Evolutionary conservation across 1,140 invertebrate species (phyloP).

Genomic region (Drosophila seguyi): DNA sequence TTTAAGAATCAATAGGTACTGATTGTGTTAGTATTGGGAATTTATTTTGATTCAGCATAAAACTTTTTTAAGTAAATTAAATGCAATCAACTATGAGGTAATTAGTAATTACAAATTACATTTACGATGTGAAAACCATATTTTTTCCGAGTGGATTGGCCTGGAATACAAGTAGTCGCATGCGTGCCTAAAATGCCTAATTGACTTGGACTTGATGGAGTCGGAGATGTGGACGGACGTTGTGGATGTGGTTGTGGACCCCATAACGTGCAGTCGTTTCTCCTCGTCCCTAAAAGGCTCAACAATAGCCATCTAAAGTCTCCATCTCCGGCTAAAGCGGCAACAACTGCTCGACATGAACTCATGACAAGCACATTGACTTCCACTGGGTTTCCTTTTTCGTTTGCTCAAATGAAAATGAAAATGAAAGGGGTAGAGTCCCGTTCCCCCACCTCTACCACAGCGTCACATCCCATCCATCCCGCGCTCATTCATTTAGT

Average conservation of each 20-base stretch:
- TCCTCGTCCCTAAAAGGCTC: conserved; percentile 67
- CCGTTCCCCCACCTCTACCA: conserved; percentile 17
- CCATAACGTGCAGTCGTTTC: conserved; percentile 50
- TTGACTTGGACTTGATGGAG: conserved; percentile 59
- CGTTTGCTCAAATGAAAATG: conserved; percentile 57
- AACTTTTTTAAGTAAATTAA: neutral
- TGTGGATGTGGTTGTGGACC: conserved; percentile 22
- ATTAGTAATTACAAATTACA: too few species aligned
- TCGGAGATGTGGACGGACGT: conserved; percentile 3
- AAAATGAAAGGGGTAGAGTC: conserved; percentile 70
- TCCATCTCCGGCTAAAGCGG: conserved; percentile 22
- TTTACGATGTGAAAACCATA: too few species aligned
- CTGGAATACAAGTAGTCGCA: conserved; percentile 68
- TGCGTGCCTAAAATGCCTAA: conserved; percentile 79
- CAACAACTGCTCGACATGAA: conserved; percentile 71
- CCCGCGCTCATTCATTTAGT: conserved; percentile 43
- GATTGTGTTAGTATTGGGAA: neutral
- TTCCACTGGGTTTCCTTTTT: conserved; percentile 79
- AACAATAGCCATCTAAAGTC: conserved; percentile 71
- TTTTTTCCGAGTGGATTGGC: conserved; percentile 11
- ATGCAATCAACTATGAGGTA: too few species aligned
- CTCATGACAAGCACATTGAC: conserved; percentile 75
- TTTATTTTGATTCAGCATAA: neutral
- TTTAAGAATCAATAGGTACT: neutral
- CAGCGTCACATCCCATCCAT: conserved; percentile 12